Conservation (phyloP, 2,113 vertebrate genomes). For the Microcebus tavaratra region DNA sequence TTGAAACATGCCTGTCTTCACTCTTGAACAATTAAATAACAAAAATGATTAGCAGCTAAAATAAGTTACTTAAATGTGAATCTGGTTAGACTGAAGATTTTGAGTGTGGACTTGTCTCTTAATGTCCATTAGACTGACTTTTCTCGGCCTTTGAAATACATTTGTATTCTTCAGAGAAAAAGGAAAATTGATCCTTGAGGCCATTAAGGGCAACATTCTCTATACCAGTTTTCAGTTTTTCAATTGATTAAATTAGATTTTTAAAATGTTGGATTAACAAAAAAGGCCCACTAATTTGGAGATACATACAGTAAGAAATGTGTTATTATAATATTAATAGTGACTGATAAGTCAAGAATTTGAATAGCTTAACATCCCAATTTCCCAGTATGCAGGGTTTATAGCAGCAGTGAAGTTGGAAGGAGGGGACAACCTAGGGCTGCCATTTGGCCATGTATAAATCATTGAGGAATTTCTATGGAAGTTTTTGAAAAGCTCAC, state of each 20-base stretch:
- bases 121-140: slow-evolving; percentile 63
- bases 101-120: slow-evolving; percentile 57
- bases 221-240: slow-evolving; percentile 54
- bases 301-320: not conserved
- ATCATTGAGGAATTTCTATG: not conserved
- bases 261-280: slow-evolving; percentile 29
- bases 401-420: not conserved
- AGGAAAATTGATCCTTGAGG: slow-evolving; percentile 68
- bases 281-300: not conserved
- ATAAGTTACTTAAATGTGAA: slow-evolving; percentile 43
- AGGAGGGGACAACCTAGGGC: not conserved
- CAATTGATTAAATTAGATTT: slow-evolving; percentile 58
- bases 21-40: slow-evolving; percentile 27
- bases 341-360: slow-evolving; percentile 12
- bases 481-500: not conserved
- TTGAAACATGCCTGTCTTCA: slow-evolving; percentile 22
- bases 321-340: not conserved
- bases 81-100: slow-evolving; percentile 47
- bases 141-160: slow-evolving; percentile 63
- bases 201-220: slow-evolving; percentile 50
- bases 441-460: not conserved
- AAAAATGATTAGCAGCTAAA: slow-evolving; percentile 44
- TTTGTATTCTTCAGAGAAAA: slow-evolving; percentile 65
- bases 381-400: not conserved
- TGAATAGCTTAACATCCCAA: not conserved